Percentiles rank a stretch among this genome's conserved stretches.
Conservation (phyloP, 1,140 invertebrate genomes). For the Archegozetes longisetosus region DNA sequence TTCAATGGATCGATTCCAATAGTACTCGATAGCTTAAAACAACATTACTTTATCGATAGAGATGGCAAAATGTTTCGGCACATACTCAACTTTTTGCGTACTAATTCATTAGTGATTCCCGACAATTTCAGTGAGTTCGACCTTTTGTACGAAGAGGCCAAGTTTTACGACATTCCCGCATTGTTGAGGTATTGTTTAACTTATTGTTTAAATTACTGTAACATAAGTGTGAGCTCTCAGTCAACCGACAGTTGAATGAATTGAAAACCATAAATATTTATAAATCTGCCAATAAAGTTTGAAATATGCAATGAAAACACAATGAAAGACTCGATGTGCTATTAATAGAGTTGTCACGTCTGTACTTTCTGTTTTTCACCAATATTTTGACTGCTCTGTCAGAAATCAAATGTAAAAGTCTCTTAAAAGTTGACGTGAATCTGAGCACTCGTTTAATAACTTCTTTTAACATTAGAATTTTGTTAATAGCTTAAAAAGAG, state of each 20-base stretch:
- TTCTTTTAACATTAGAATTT: too few relatives aligned
- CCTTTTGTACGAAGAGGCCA: slow-evolving; percentile 76
- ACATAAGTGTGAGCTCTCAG: background rate
- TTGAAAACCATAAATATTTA: slow-evolving; percentile 5
- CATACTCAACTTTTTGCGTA: slow-evolving; percentile 87
- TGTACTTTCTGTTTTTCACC: too few relatives aligned
- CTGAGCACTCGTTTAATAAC: too few relatives aligned
- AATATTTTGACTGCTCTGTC: too few relatives aligned
- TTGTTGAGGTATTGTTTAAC: slow-evolving; percentile 23
- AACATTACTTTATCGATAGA: slow-evolving; percentile 94
- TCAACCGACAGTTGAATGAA: too few relatives aligned
- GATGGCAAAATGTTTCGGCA: slow-evolving; percentile 90
- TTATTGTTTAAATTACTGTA: background rate
- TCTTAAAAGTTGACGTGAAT: too few relatives aligned
- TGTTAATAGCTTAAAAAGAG: too few relatives aligned
- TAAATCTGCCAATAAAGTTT: too few relatives aligned
- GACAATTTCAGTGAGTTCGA: slow-evolving; percentile 72
- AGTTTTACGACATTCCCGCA: slow-evolving; percentile 70
- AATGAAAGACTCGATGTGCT: too few relatives aligned
- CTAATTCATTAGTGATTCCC: slow-evolving; percentile 66
- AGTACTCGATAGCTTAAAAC: slow-evolving; percentile 85
- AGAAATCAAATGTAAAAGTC: too few relatives aligned
- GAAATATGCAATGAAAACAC: too few relatives aligned
- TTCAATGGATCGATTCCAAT: slow-evolving; percentile 95
- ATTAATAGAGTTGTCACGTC: too few relatives aligned